Evolutionary conservation across 2,797 vertebrate species (phyloP).

Genomic region (Myoxocephalus aenaeus): DNA sequence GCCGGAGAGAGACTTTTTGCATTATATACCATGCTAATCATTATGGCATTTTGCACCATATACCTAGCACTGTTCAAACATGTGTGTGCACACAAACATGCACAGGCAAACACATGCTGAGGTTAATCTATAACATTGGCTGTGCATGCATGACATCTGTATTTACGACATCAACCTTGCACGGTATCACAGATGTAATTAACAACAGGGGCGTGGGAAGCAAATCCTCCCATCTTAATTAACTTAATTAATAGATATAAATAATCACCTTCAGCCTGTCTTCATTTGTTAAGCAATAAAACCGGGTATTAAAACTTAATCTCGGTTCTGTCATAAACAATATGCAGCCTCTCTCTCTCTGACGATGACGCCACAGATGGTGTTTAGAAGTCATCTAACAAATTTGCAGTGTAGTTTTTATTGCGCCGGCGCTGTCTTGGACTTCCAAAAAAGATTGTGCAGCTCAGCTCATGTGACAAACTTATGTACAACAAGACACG

Average conservation of each 20-base stretch:
- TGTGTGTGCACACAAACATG: conserved; percentile 23
- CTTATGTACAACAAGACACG: conserved; percentile 65
- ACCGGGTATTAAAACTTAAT: conserved; percentile 76
- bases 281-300: conserved; percentile 85
- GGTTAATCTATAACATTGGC: conserved; percentile 49
- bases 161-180: conserved; percentile 62
- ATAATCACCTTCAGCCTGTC: conserved; percentile 82
- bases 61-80: conserved; percentile 3
- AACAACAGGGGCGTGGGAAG: conserved; percentile 71
- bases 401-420: conserved; percentile 57
- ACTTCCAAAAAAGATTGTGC: conserved; percentile 51
- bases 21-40: background rate
- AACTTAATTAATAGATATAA: conserved; percentile 85
- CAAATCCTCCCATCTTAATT: conserved; percentile 79
- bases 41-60: background rate
- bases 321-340: conserved; percentile 81
- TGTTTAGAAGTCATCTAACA: conserved; percentile 61
- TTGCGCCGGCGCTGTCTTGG: conserved; percentile 37
- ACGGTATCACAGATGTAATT: conserved; percentile 72
- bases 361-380: conserved; percentile 74
- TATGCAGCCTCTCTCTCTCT: conserved; percentile 52
- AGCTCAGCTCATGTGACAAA: conserved; percentile 63
- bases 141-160: conserved; percentile 68
- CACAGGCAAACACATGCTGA: conserved; percentile 34
- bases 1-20: conserved; percentile 22